Percentiles rank a stretch among this genome's conserved stretches.
Evolutionary conservation across 1,140 invertebrate species (phyloP).

Genomic region (Zaprionus davidi): DNA sequence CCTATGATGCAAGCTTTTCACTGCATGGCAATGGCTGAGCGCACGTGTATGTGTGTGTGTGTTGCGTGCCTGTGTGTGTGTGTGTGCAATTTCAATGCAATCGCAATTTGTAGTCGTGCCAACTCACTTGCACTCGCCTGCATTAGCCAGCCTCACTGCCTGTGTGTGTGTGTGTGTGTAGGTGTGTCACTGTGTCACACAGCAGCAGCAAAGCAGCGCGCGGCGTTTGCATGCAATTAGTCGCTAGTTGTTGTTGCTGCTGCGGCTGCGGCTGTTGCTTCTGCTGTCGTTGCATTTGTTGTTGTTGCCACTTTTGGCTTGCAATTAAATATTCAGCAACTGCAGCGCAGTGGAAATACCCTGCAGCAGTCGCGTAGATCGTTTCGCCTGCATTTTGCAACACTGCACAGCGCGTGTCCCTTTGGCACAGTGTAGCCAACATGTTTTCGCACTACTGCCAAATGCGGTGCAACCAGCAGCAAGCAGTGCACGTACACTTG

Average conservation of each 20-base stretch:
- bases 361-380: slow-evolving; percentile 25
- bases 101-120: slow-evolving; percentile 54
- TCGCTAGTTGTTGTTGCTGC: slow-evolving; percentile 30
- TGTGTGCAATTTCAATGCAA: slow-evolving; percentile 60
- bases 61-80: slow-evolving; percentile 37
- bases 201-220: slow-evolving; percentile 19
- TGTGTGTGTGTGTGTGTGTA: slow-evolving; percentile 40
- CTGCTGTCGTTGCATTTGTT: slow-evolving; percentile 8
- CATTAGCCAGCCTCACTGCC: slow-evolving; percentile 2
- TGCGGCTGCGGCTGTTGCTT: slow-evolving; percentile 29
- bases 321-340: slow-evolving; percentile 60
- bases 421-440: background rate
- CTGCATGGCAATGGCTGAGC: slow-evolving; percentile 22
- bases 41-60: slow-evolving; percentile 36
- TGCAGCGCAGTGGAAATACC: slow-evolving; percentile 52
- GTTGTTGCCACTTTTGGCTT: slow-evolving; percentile 43
- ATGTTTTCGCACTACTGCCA: background rate
- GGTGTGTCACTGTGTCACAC: slow-evolving; percentile 77
- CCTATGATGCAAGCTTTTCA: slow-evolving; percentile 57
- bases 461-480: background rate
- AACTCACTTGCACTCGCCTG: slow-evolving; percentile 42
- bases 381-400: slow-evolving; percentile 21
- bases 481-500: background rate
- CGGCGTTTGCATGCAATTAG: slow-evolving; percentile 66
- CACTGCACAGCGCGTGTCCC: slow-evolving; percentile 20